Evolutionary conservation across 2,888 invertebrate species (phyloP).

Genomic region (Dicyrtomina minuta): DNA sequence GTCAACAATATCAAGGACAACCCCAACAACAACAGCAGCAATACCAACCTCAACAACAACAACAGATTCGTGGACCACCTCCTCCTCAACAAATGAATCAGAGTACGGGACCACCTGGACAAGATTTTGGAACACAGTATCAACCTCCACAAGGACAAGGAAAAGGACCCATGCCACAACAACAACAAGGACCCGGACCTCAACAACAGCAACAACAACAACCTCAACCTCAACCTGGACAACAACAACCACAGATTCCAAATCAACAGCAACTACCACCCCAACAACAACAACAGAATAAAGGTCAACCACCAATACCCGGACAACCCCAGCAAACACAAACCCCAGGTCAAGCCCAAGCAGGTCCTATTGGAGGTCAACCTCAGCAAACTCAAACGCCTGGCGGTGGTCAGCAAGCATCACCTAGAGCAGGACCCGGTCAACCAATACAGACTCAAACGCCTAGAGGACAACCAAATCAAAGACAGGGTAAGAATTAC

Average conservation of each 20-base stretch:
- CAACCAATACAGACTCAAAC: slow-evolving; percentile 2
- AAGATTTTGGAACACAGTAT: no score
- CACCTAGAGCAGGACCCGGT: background rate
- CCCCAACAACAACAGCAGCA: background rate
- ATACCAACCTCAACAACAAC: background rate
- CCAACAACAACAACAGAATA: slow-evolving; percentile 1
- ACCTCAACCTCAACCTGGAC: slow-evolving; percentile 10
- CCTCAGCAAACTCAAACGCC: no score
- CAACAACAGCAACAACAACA: background rate
- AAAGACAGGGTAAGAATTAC: background rate
- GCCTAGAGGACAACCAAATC: background rate
- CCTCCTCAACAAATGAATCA: background rate
- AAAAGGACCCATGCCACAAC: background rate
- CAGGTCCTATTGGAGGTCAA: background rate
- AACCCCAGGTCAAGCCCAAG: background rate
- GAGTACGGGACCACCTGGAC: background rate
- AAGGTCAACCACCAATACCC: background rate
- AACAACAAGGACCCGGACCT: background rate
- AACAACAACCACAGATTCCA: slow-evolving; percentile 1
- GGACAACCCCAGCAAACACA: no score
- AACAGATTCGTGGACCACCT: slow-evolving; percentile 9
- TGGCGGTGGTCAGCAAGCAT: background rate
- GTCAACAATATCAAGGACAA: background rate
- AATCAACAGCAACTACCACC: slow-evolving; percentile 12
- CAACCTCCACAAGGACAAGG: background rate